These are phyloP conservation scores for Zaprionus tsacasi DNA, from an alignment of 1,140 invertebrate species.

Conservation along the genomic window DNA sequence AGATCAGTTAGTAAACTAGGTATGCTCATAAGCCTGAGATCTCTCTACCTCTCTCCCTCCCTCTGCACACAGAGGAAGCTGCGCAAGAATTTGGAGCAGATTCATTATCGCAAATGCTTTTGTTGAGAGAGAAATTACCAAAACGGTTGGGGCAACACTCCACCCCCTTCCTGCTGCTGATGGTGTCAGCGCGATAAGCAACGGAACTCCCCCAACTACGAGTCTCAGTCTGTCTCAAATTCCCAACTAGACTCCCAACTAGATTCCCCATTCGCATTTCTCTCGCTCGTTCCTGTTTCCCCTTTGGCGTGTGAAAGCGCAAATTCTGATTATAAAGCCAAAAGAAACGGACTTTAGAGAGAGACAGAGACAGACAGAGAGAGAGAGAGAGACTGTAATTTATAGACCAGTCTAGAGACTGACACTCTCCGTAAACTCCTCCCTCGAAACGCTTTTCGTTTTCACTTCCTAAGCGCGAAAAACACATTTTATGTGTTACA, in stretches of 20 bases:
- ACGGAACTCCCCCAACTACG: slow-evolving; percentile 35
- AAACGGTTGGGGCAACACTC: neutral
- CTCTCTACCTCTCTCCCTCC: too few species aligned
- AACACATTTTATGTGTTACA: slow-evolving; percentile 62
- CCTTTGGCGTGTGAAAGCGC: slow-evolving; percentile 73
- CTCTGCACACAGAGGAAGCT: slow-evolving; percentile 16
- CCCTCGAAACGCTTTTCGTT: slow-evolving; percentile 61
- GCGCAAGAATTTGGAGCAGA: slow-evolving; percentile 71
- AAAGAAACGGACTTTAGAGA: slow-evolving; percentile 46
- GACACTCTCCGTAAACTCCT: slow-evolving; percentile 5
- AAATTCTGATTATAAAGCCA: slow-evolving; percentile 78
- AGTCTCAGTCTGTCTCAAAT: slow-evolving; percentile 16
- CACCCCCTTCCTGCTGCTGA: slow-evolving; percentile 33
- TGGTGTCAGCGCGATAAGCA: slow-evolving; percentile 74
- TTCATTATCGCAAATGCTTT: slow-evolving; percentile 42
- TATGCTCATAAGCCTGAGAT: neutral
- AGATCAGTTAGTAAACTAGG: neutral
- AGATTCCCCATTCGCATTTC: neutral
- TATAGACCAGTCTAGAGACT: slow-evolving; percentile 61
- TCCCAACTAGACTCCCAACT: slow-evolving; percentile 31
- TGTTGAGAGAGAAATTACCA: slow-evolving; percentile 45
- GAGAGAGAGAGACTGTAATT: slow-evolving; percentile 59
- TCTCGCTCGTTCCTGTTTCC: slow-evolving; percentile 6
- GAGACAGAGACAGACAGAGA: slow-evolving; percentile 40
- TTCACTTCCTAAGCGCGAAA: slow-evolving; percentile 63